A percentile compares a stretch with the other conserved stretches of the same genome.
phyloP scores from a whole-genome alignment of 1,140 invertebrate species.

The Lysiphlebus fabarum region DNA sequence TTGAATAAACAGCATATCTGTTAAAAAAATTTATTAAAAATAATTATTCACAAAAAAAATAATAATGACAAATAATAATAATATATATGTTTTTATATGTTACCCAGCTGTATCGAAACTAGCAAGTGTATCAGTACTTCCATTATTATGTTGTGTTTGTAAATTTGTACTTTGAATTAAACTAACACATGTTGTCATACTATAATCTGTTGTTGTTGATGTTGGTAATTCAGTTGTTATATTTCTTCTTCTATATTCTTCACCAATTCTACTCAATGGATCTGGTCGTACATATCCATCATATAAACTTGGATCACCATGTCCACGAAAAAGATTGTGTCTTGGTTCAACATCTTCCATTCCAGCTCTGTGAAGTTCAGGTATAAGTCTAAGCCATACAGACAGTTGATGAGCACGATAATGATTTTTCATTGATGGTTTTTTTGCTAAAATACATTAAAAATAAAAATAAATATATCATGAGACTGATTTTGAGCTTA shows the following conservation, averaged over 20 bases:
- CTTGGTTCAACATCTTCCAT: conserved; percentile 81
- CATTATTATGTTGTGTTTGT: conserved; percentile 59
- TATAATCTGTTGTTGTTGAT: conserved; percentile 48
- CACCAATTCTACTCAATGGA: conserved; percentile 64
- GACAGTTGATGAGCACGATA: conserved; percentile 90
- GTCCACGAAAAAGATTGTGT: conserved; percentile 80
- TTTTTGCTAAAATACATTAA: conserved; percentile 68
- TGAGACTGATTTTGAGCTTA: not conserved
- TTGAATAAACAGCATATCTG: conserved; percentile 73
- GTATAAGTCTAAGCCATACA: conserved; percentile 89
- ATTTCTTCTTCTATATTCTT: conserved; percentile 50
- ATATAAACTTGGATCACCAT: conserved; percentile 77
- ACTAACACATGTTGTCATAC: conserved; percentile 58
- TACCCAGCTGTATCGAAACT: conserved; percentile 74
- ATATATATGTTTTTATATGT: too few species aligned
- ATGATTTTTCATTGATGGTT: conserved; percentile 87
- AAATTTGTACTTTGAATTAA: conserved; percentile 55
- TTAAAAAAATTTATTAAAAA: not conserved
- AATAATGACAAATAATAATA: conserved; percentile 17
- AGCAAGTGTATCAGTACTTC: conserved; percentile 68
- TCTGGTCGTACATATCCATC: conserved; percentile 78
- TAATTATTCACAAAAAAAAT: not conserved
- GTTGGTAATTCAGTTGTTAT: conserved; percentile 59
- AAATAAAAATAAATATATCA: conserved; percentile 16
- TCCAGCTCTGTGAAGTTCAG: conserved; percentile 84